A percentile compares a stretch with the other conserved stretches of the same genome.
phyloP scores from a whole-genome alignment of 2,113 vertebrate species.

The Colius striatus region DNA sequence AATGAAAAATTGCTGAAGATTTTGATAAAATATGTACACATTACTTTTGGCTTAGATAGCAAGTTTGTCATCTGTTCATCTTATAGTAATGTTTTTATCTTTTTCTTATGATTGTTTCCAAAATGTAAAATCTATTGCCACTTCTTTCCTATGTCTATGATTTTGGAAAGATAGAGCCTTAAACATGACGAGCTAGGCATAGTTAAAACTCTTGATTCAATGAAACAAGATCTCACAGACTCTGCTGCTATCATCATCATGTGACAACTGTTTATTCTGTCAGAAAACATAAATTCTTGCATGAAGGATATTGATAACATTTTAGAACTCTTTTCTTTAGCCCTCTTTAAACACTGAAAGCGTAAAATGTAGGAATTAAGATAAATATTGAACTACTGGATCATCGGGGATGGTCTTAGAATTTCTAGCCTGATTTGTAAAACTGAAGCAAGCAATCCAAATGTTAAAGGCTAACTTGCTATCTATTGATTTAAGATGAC shows the following conservation, averaged over 20 bases:
- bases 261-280: not conserved
- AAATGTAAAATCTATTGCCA: not conserved
- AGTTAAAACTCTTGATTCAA: not conserved
- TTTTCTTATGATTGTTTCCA: not conserved
- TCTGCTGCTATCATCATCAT: not conserved
- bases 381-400: not conserved
- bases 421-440: constrained; percentile 45
- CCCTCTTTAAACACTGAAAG: not conserved
- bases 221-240: not conserved
- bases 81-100: not conserved
- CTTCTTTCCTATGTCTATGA: rapidly evolving
- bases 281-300: not conserved
- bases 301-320: not conserved
- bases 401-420: not conserved
- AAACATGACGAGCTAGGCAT: not conserved
- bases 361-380: constrained; percentile 5
- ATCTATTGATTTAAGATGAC: constrained; percentile 47
- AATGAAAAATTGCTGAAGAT: not conserved
- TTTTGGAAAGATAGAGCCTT: not conserved
- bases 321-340: not conserved
- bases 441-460: constrained; percentile 22
- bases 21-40: not conserved
- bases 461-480: constrained; percentile 51
- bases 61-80: not conserved
- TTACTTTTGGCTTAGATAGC: not conserved